Evolutionary conservation across 2,888 invertebrate species (phyloP).

Genomic region (Aspidiotus rigidus): DNA sequence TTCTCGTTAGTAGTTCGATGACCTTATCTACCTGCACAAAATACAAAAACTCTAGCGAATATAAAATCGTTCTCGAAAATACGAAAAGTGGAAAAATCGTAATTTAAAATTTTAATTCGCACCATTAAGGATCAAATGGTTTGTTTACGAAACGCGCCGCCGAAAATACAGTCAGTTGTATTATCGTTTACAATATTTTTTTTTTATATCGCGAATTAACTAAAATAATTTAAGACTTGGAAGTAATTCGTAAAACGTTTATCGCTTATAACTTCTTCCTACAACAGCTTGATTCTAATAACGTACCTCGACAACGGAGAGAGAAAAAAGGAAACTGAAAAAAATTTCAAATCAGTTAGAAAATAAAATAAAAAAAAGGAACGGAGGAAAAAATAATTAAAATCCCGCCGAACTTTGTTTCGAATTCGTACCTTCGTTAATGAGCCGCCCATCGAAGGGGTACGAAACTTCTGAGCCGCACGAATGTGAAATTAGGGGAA

Average conservation of each 20-base stretch:
- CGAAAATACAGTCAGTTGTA: background rate
- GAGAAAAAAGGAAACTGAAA: background rate
- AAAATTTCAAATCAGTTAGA: background rate
- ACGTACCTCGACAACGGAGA: background rate
- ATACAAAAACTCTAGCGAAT: no score
- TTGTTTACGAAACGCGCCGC: background rate
- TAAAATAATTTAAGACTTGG: conserved; percentile 9
- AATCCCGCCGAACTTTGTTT: conserved; percentile 1
- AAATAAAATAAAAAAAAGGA: background rate
- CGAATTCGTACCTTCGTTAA: conserved; percentile 11
- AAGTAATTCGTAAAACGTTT: conserved; percentile 13
- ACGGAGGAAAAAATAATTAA: background rate
- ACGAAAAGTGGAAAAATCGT: background rate
- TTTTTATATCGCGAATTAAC: conserved; percentile 3
- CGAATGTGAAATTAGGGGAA: background rate
- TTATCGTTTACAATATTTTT: conserved; percentile 1
- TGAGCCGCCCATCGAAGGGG: conserved; percentile 1
- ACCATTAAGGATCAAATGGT: conserved; percentile 1
- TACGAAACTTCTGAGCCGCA: background rate
- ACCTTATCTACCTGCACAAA: no score
- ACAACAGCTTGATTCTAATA: conserved; percentile 9
- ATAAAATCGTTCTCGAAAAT: no score
- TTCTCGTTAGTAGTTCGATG: no score
- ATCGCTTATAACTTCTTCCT: background rate
- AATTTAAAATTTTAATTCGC: background rate